These are phyloP conservation scores for Aplidium turbinatum DNA, from an alignment of 23 tunicate genomes.

Conservation along the genomic window DNA sequence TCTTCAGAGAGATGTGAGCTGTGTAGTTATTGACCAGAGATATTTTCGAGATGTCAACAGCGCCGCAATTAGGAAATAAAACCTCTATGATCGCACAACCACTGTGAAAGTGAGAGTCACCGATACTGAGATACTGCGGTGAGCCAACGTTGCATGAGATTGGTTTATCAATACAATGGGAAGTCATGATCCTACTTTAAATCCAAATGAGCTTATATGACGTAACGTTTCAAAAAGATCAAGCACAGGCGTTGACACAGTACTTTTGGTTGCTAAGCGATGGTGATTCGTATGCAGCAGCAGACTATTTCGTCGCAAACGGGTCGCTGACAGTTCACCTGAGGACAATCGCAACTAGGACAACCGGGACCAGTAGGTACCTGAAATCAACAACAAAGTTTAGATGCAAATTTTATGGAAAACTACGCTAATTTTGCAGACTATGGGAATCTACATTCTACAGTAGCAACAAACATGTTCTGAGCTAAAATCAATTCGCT, in stretches of 20 bases:
- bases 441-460: no score
- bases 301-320: constrained; percentile 53
- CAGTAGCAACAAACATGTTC: no score
- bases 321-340: constrained; percentile 25
- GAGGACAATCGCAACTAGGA: background rate
- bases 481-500: no score
- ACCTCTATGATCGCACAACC: constrained; percentile 84
- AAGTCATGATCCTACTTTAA: background rate
- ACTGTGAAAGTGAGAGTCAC: constrained; percentile 46
- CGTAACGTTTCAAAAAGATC: no score
- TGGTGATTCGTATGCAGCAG: constrained; percentile 34
- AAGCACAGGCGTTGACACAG: background rate
- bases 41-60: constrained; percentile 48
- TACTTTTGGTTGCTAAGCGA: background rate
- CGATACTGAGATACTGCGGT: constrained; percentile 53
- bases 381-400: no score
- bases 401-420: no score
- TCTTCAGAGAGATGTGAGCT: constrained; percentile 47
- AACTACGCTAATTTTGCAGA: no score
- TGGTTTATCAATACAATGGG: constrained; percentile 14
- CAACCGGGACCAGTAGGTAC: no score
- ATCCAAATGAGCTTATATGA: no score
- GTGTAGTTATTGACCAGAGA: constrained; percentile 77
- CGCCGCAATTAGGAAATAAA: constrained; percentile 59
- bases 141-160: constrained; percentile 49